phyloP scores from a whole-genome alignment of 2,113 vertebrate species.

The Salvelinus namaycush region DNA sequence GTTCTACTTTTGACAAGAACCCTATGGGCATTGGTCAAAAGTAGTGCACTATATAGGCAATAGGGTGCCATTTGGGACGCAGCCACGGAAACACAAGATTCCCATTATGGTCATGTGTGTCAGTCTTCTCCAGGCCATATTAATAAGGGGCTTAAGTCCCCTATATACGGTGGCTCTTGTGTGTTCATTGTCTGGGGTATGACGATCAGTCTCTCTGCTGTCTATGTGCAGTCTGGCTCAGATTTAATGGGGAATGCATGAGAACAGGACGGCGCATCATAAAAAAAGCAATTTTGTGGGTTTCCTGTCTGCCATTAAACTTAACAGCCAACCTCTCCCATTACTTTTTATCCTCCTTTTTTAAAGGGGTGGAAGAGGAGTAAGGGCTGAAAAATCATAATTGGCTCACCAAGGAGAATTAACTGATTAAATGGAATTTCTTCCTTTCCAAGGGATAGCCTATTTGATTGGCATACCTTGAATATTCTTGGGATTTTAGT shows the following conservation, averaged over 20 bases:
- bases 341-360: conserved; percentile 70
- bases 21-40: no score
- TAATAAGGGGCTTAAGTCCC: conserved; percentile 29
- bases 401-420: conserved; percentile 40
- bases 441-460: conserved; percentile 3
- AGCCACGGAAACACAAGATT: conserved; percentile 19
- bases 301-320: conserved; percentile 71
- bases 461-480: conserved; percentile 9
- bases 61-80: no score
- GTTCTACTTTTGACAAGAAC: no score
- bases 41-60: no score
- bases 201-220: conserved; percentile 33
- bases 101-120: conserved; percentile 20
- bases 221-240: conserved; percentile 46
- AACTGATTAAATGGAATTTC: conserved; percentile 38
- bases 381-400: conserved; percentile 60
- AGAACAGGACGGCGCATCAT: conserved; percentile 63
- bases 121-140: no score
- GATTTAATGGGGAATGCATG: conserved; percentile 66
- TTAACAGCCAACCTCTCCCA: conserved; percentile 69
- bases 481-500: conserved; percentile 1
- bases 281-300: conserved; percentile 70
- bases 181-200: conserved; percentile 32
- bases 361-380: conserved; percentile 45
- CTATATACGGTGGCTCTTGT: conserved; percentile 18